These are phyloP conservation scores for Latheticus oryzae DNA, from an alignment of 2,888 invertebrate genomes.

Conservation along the genomic window DNA sequence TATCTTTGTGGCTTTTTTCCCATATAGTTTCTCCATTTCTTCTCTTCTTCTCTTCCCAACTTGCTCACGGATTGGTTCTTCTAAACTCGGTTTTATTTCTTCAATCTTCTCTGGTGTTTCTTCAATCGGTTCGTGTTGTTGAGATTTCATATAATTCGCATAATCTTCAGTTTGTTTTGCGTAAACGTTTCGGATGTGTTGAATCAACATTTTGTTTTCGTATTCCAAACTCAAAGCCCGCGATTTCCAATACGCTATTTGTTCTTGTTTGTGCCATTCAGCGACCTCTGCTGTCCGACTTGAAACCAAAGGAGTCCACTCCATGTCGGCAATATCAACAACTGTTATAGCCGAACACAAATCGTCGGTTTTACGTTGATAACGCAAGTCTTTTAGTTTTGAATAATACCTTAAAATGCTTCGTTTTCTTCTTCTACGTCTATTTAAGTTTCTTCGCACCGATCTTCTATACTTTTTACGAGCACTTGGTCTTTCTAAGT, in stretches of 20 bases:
- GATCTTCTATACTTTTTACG: conserved; percentile 1
- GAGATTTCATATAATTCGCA: conserved; percentile 29
- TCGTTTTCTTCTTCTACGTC: conserved; percentile 47
- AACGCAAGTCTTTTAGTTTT: conserved; percentile 45
- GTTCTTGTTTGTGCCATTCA: conserved; percentile 69
- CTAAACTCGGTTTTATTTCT: conserved; percentile 17
- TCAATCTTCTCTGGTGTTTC: conserved; percentile 38
- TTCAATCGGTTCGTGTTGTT: conserved; percentile 41
- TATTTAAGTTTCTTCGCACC: conserved; percentile 10
- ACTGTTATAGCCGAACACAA: conserved; percentile 54
- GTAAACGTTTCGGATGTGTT: conserved; percentile 65
- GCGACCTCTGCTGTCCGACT: conserved; percentile 51
- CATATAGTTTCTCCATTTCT: conserved; percentile 34
- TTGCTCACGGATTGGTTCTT: conserved; percentile 58
- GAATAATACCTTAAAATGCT: conserved; percentile 50
- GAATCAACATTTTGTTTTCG: conserved; percentile 70
- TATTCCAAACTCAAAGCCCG: conserved; percentile 69
- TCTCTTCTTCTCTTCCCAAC: conserved; percentile 62
- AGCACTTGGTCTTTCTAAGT: neutral
- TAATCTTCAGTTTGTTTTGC: conserved; percentile 53
- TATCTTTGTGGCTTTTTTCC: conserved; percentile 70
- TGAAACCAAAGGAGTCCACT: conserved; percentile 21
- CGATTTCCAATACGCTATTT: conserved; percentile 73
- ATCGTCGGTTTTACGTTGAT: conserved; percentile 49
- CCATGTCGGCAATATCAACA: conserved; percentile 52